Evolutionary conservation across 2,113 vertebrate species (phyloP).

Genomic region (Prietella phreatophila): DNA sequence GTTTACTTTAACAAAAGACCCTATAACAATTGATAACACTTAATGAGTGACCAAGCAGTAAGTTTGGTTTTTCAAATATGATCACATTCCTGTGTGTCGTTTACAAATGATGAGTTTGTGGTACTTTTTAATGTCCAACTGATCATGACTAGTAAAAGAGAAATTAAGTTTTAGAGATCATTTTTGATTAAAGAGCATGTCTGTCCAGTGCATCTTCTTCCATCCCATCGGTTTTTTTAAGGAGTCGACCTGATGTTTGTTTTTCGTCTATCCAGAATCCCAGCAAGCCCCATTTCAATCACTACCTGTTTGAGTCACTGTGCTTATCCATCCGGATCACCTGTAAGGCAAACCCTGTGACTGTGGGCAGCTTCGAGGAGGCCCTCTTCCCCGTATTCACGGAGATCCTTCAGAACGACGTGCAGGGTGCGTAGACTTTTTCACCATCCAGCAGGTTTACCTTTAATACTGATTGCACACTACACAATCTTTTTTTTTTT

Average conservation of each 20-base stretch:
- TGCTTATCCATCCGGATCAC: slow-evolving; percentile 95
- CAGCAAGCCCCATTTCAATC: slow-evolving; percentile 99
- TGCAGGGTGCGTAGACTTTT: slow-evolving; percentile 80
- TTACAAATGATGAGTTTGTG: too few relatives aligned
- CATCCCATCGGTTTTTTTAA: not conserved
- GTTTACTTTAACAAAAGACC: not conserved
- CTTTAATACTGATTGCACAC: not conserved
- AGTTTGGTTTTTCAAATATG: not conserved
- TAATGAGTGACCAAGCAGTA: too few relatives aligned
- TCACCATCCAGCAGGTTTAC: not conserved
- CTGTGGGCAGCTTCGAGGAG: slow-evolving; percentile 92
- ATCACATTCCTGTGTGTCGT: not conserved
- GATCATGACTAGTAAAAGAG: too few relatives aligned
- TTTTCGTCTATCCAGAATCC: slow-evolving; percentile 81
- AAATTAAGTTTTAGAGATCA: too few relatives aligned
- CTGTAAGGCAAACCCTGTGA: slow-evolving; percentile 87
- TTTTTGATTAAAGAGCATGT: too few relatives aligned
- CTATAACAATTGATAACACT: not conserved
- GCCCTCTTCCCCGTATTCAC: slow-evolving; percentile 97
- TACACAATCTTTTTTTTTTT: not conserved
- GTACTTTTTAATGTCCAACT: too few relatives aligned
- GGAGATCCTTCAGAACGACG: slow-evolving; percentile 94
- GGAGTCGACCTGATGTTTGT: not conserved
- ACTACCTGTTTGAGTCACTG: slow-evolving; percentile 98
- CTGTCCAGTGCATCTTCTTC: too few relatives aligned